Evolutionary conservation across 2,113 vertebrate genomes (phyloP), one percentile per base, ranked within the genome.

Genomic region (Leucosticte australis): DNA sequence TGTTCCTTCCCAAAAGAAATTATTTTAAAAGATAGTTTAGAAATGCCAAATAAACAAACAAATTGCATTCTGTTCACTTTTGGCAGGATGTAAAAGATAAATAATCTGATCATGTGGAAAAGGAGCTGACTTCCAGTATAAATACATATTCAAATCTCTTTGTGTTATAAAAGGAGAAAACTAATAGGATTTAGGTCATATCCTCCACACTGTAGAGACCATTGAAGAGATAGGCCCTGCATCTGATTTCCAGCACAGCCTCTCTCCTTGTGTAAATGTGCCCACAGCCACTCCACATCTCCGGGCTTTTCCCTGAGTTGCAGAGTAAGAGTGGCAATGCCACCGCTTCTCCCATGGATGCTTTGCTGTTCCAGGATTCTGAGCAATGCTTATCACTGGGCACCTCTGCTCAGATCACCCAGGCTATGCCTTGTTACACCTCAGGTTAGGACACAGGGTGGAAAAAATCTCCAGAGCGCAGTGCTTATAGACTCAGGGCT

Each of bases 71-170:
- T 93, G 93, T 92, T 96, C 79, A 59, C 92, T 96, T 96, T 92
- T 95, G 97, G 97, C 49, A 89, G 96, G 95, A 95, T 93, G 94
- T 71, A 95, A 96, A 96, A 97, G 96, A 97, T 96, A 97, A 97
- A 97, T 96, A 97, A 96, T 78, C 96, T 96, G 97, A 97, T 93
- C 93, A 59, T 63, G 83, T 97, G 92, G 90, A 96, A 93, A 92
- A 97, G 94, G 93, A 98, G 91, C 92, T 97, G 89, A 97, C 96
- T 97, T 98, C 96, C 97, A 96, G 70, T 83, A 71, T 31, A 90
- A 96, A 96, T 88, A 95, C 80, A 91, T 96, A 95, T 95, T 91
- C 77, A 83, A 95, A 95, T 92, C 91, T 89, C 92, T 93, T 90
- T 96, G 91, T 96, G 79, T 75, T 15, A 82, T 69, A 91, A 89